These are phyloP conservation scores for Athalia circularis DNA, from an alignment of 2,888 invertebrate genomes.

Conservation along the genomic window DNA sequence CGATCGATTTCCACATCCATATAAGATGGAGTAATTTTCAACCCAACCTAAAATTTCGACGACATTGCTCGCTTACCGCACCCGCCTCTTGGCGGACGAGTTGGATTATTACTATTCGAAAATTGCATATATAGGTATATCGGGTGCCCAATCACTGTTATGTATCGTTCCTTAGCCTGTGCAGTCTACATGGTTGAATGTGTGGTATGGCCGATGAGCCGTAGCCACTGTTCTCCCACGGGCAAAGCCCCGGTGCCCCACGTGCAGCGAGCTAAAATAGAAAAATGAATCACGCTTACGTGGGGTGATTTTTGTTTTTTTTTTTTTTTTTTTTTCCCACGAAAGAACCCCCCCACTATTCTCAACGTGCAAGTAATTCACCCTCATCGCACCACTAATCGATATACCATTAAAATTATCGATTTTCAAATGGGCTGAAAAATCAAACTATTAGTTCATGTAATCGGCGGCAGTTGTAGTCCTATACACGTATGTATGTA, in stretches of 20 bases:
- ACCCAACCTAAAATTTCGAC: slow-evolving; percentile 32
- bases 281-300: slow-evolving; percentile 35
- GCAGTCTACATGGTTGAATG: slow-evolving; percentile 16
- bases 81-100: slow-evolving; percentile 12
- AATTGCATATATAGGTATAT: slow-evolving; percentile 22
- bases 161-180: slow-evolving; percentile 3
- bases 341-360: slow-evolving; percentile 9
- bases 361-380: slow-evolving; percentile 29
- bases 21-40: slow-evolving; percentile 28
- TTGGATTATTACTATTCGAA: slow-evolving; percentile 33
- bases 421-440: slow-evolving; percentile 24
- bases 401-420: slow-evolving; percentile 32
- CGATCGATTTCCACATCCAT: slow-evolving; percentile 24
- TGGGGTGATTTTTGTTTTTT: slow-evolving; percentile 32
- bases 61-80: slow-evolving; percentile 13
- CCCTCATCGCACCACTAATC: slow-evolving; percentile 30
- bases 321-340: neutral
- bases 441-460: slow-evolving; percentile 35
- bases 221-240: slow-evolving; percentile 32
- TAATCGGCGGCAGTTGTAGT: slow-evolving; percentile 13
- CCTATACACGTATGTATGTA: neutral
- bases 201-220: slow-evolving; percentile 37
- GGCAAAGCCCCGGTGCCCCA: slow-evolving; percentile 26
- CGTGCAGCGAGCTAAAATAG: slow-evolving; percentile 24
- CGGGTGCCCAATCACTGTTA: slow-evolving; percentile 30